phyloP scores from a whole-genome alignment of 2,888 invertebrate genomes.

The Allacma fusca region DNA sequence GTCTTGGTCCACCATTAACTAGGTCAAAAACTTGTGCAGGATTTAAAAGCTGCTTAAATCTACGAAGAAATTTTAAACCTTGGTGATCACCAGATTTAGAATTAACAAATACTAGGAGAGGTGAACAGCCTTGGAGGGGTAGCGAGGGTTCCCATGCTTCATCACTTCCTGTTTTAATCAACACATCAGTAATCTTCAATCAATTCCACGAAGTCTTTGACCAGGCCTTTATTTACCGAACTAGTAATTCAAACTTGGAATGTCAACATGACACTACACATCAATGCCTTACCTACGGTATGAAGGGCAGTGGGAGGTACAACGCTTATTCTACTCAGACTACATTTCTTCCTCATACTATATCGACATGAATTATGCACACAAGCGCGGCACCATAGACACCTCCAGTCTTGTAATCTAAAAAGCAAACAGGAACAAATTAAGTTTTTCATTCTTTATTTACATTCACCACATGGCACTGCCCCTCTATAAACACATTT shows the following conservation, averaged over 20 bases:
- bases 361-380: constrained; percentile 93
- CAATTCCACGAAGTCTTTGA: neutral
- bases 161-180: constrained; percentile 71
- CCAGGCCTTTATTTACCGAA: neutral
- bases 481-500: neutral
- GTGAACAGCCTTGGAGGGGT: constrained; percentile 72
- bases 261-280: neutral
- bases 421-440: neutral
- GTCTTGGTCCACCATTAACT: constrained; percentile 72
- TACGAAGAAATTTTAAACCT: constrained; percentile 88
- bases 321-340: constrained; percentile 88
- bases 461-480: neutral
- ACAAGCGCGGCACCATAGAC: constrained; percentile 92
- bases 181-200: neutral
- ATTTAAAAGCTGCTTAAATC: constrained; percentile 93
- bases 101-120: constrained; percentile 95
- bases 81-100: constrained; percentile 98
- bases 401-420: constrained; percentile 92
- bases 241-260: neutral
- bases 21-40: constrained; percentile 98
- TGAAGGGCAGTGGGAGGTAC: constrained; percentile 94
- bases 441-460: constrained; percentile 2
- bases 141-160: constrained; percentile 91
- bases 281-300: constrained; percentile 72
- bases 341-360: constrained; percentile 78